phyloP scores from a whole-genome alignment of 2,888 invertebrate genomes.

The Cantharis nigra region DNA sequence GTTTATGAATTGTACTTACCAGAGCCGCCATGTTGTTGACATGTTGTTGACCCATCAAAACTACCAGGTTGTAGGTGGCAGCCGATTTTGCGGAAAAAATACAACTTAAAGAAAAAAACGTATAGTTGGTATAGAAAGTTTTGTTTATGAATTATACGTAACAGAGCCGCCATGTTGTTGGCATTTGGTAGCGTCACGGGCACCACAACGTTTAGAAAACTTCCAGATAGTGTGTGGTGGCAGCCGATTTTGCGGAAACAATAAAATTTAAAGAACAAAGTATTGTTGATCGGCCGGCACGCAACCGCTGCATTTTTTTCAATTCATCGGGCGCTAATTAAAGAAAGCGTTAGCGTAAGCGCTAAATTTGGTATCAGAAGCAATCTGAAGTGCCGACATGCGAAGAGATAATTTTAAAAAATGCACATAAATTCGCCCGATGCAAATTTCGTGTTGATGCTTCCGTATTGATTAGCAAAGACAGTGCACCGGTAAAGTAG shows the following conservation, averaged over 20 bases:
- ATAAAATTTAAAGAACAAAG: background rate
- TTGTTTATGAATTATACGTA: too few species aligned
- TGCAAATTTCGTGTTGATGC: background rate
- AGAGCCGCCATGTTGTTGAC: too few species aligned
- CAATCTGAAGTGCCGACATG: background rate
- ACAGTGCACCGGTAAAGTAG: background rate
- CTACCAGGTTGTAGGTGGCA: too few species aligned
- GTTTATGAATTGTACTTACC: too few species aligned
- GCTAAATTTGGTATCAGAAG: background rate
- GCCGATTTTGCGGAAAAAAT: too few species aligned
- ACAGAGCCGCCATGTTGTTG: too few species aligned
- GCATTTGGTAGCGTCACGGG: too few species aligned
- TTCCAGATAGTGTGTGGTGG: too few species aligned
- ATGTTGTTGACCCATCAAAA: too few species aligned
- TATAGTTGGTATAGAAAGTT: too few species aligned
- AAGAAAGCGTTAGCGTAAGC: background rate
- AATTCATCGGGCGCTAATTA: background rate
- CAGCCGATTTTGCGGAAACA: background rate
- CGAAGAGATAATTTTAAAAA: background rate
- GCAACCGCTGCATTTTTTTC: background rate
- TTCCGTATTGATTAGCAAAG: background rate
- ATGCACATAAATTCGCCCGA: background rate
- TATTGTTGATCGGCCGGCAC: background rate
- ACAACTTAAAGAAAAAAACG: too few species aligned
- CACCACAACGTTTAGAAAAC: too few species aligned